Evolutionary conservation across 1,140 invertebrate genomes (phyloP), one percentile per base, ranked within the genome.

Genomic region (Himalopsyche phryganea): DNA sequence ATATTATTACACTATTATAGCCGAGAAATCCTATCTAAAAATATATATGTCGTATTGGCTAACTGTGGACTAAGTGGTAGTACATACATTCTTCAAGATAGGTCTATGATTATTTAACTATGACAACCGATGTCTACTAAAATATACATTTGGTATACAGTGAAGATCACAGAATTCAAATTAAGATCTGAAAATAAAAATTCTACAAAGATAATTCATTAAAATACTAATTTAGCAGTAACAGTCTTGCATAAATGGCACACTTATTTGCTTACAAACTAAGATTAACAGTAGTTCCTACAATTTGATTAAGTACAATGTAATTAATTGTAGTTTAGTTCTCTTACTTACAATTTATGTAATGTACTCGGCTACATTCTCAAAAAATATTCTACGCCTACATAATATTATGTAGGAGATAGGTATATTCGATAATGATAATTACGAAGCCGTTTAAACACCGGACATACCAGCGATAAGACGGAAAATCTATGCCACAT

Each of bases 221-320:
- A 50, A 32, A 36, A n/a, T 46, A 42, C 58, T 63, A 33, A 40
- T 63, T n/a, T 63, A 62, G 56, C 56, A 55, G 55, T 63, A 57
- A 60, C 62, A 64, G 62, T 64, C 62, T 64, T 64, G 58, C 58
- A 50, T 48, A 58, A 64, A 64, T 64, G 62, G 62, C 62, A 64
- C 62, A 60, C 62, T 57, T 60, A 58, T 55, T 54, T 28, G 23
- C 23, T 28, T 28, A 28, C 23, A 28, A 3, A 9, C 23, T 28
- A 28, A 28, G 23, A 28, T 3, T 28, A 28, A n/a, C 9, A 28
- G 23, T 28, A 28, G 9, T 28, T n/a, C n/a, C 23, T 28, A 28
- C 23, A 28, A 28, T 28, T 28, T 28, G 23, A 28, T 28, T 28
- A 28, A 28, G 23, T 28, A 28, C 23, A 28, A 9, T 5, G 4